Base-by-base conservation (phyloP, 2,888 invertebrate genomes). In the Mesodorylaimus sp. region DNA sequence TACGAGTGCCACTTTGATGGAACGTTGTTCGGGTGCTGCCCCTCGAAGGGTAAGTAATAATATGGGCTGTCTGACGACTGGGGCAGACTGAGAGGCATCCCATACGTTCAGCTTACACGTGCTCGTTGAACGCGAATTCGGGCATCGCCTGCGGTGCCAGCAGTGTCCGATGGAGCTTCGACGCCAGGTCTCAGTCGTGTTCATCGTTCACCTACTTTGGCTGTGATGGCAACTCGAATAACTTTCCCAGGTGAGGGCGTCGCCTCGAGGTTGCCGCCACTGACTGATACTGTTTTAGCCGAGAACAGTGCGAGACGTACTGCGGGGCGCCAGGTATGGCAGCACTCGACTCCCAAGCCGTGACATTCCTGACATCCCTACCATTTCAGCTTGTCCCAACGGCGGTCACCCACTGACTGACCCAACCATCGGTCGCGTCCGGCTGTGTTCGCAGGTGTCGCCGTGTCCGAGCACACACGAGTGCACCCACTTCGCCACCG, bases 1-100 rank as follows among this genome's bases (percentile, higher is more conserved):
- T 60, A 58, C 48, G 57, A 60, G 39, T 60, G 60, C 53, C 57
- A 47, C 26, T 50, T 27, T 19, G 50, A 64, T 48, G 64, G 64
- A 32, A 60, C 59, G 46, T 58, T 61, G 3, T 63, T 61, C 60
- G 64, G 62, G 45, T 64, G 64, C 47, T 64, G 64, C 45, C 62
- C 64, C 16, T 59, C 61, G 16, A 63, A 63, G 54, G 19, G 32
- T 16, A 32, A 7, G 32, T 32, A n/a, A n/a, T n/a, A n/a, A n/a
- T n/a, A n/a, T n/a, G n/a, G n/a, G n/a, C 32, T 32, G 10, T 7
- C 32, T 16, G 32, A 32, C 32, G 16, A 32, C 32, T 32, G 16
- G 7, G 7, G 16, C 32, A 7, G 16, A 10, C 32, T 16, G 32
- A 7, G 32, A 32, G 7, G 10, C 16, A 32, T 10, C 32, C 10